phyloP scores from a whole-genome alignment of 2,888 invertebrate species.

The Apantesis nais region DNA sequence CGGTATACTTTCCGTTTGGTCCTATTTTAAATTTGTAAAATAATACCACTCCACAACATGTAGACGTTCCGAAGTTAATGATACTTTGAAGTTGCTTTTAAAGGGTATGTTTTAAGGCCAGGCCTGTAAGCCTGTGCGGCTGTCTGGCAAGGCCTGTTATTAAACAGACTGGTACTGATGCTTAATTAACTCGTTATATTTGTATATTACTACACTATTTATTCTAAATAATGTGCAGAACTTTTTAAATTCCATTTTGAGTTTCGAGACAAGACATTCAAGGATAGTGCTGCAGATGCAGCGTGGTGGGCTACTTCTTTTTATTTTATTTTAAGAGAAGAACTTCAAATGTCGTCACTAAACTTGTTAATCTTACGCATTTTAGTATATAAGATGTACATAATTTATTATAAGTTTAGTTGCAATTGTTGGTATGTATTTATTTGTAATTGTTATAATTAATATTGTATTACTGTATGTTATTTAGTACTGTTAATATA shows the following conservation, averaged over 20 bases:
- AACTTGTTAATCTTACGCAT: slow-evolving; percentile 12
- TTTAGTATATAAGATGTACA: slow-evolving; percentile 12
- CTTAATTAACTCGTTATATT: slow-evolving; percentile 18
- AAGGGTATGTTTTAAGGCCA: not conserved
- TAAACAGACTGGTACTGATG: not conserved
- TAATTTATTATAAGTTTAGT: slow-evolving; percentile 11
- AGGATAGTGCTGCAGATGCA: not conserved
- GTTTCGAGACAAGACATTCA: slow-evolving; percentile 8
- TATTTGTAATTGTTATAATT: not conserved
- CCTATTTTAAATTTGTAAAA: too few species aligned
- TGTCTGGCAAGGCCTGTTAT: not conserved
- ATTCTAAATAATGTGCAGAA: slow-evolving; percentile 37
- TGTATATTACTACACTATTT: slow-evolving; percentile 45
- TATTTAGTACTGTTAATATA: not conserved
- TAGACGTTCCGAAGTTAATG: too few species aligned
- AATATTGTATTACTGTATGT: not conserved
- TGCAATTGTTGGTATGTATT: slow-evolving; percentile 3
- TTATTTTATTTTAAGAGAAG: not conserved
- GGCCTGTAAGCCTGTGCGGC: not conserved
- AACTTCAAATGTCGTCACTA: not conserved
- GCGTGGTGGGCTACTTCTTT: not conserved
- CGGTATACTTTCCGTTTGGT: too few species aligned
- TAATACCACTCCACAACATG: too few species aligned
- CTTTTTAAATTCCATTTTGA: slow-evolving; percentile 38
- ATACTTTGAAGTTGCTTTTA: not conserved